A percentile compares a stretch with the other conserved stretches of the same genome.
These are phyloP conservation scores for Potorous gilbertii DNA, from an alignment of 2,797 vertebrate species.

Conservation along the genomic window DNA sequence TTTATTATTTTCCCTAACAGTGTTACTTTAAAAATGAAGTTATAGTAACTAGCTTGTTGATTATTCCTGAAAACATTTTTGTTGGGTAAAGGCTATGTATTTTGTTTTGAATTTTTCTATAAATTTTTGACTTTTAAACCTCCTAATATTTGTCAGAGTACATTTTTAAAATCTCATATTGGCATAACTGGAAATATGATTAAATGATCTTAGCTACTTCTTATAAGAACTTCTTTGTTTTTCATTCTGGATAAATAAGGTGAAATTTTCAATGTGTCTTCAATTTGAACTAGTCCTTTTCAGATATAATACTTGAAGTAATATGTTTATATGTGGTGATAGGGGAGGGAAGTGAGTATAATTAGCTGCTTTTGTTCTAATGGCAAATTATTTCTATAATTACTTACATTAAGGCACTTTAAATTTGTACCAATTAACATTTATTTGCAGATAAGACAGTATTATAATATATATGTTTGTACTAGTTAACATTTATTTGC, in stretches of 20 bases:
- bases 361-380: neutral
- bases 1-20: slow-evolving; percentile 34
- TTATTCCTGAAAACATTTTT: slow-evolving; percentile 9
- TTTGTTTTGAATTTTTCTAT: neutral
- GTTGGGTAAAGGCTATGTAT: neutral
- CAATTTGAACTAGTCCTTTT: slow-evolving; percentile 26
- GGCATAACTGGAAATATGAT: slow-evolving; percentile 34
- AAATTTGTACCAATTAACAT: neutral
- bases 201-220: slow-evolving; percentile 24
- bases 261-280: slow-evolving; percentile 6
- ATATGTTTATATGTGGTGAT: neutral
- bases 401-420: neutral
- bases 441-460: no score
- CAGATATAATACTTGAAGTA: neutral
- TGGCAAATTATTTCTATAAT: neutral
- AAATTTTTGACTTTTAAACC: neutral
- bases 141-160: slow-evolving; percentile 6
- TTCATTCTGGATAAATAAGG: slow-evolving; percentile 14
- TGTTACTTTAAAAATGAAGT: slow-evolving; percentile 45
- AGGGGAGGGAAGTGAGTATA: neutral
- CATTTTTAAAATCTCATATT: slow-evolving; percentile 34
- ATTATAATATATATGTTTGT: neutral
- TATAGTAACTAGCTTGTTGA: neutral
- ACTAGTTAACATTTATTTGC: neutral
- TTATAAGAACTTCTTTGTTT: slow-evolving; percentile 25